These are phyloP conservation scores for Umimayanthus chanpuru DNA, from an alignment of 92 coral and sea anemone species.

Conservation along the genomic window DNA sequence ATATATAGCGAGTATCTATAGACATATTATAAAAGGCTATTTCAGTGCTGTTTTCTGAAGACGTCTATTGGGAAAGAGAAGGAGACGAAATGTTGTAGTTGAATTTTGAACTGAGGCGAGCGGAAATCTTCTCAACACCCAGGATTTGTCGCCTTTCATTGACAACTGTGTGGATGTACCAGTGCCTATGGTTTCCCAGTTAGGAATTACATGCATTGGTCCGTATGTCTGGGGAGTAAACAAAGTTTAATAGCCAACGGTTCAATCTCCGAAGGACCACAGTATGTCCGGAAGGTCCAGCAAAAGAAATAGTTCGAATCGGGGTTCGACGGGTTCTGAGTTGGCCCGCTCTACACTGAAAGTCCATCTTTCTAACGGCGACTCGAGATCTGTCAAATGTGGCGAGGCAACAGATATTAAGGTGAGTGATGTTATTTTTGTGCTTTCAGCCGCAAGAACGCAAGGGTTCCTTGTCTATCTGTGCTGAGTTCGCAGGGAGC, in stretches of 20 bases:
- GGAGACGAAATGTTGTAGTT: conserved; percentile 31
- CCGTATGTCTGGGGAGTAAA: conserved; percentile 38
- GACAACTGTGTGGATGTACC: conserved; percentile 2
- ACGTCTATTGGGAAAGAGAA: background rate
- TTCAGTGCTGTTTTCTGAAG: background rate
- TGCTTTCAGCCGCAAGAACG: background rate
- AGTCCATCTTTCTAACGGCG: conserved; percentile 95
- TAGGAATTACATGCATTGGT: conserved; percentile 31
- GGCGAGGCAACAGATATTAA: conserved; percentile 97
- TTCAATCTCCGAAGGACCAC: conserved; percentile 7
- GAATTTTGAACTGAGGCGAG: conserved; percentile 22
- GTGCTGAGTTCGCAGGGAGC: conserved; percentile 1
- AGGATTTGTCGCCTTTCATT: background rate
- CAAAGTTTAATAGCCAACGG: background rate
- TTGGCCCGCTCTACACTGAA: conserved; percentile 91
- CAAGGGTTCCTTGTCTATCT: background rate
- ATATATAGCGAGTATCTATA: background rate
- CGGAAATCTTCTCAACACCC: conserved; percentile 39
- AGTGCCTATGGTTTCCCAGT: conserved; percentile 39
- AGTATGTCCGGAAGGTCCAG: conserved; percentile 79
- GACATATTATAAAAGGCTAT: conserved; percentile 4
- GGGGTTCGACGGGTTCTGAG: conserved; percentile 89
- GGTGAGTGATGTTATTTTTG: conserved; percentile 58
- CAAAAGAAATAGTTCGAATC: conserved; percentile 82
- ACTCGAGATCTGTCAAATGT: conserved; percentile 92